These are phyloP conservation scores for Xenus cinereus DNA, from an alignment of 2,113 vertebrate species.

Conservation along the genomic window DNA sequence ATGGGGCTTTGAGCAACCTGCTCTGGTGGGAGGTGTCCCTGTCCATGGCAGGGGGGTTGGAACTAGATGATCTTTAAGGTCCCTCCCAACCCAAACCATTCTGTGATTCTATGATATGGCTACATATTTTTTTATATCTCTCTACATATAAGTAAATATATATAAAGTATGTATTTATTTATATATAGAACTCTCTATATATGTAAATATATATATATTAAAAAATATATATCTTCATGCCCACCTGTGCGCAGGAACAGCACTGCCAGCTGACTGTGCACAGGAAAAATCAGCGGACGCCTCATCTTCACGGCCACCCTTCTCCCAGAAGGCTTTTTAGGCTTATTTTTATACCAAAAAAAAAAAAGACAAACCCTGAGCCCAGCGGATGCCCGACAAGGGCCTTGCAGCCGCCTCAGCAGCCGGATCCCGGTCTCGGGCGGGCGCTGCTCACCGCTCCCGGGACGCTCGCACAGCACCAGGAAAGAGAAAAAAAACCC, in stretches of 20 bases:
- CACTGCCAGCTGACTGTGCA: background rate
- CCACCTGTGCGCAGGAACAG: background rate
- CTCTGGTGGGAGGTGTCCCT: no score
- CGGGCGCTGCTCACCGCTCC: accelerated
- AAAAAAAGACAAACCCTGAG: background rate
- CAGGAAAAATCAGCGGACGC: background rate
- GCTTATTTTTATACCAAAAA: background rate
- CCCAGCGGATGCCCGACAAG: accelerated
- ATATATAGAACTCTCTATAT: background rate
- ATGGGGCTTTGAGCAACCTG: no score
- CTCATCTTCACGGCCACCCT: background rate
- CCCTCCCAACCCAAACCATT: no score
- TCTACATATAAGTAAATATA: background rate
- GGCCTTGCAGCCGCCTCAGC: background rate
- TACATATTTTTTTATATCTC: background rate
- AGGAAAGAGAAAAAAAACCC: background rate
- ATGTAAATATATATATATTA: background rate
- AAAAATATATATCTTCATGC: background rate
- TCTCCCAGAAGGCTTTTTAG: background rate
- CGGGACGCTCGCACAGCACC: background rate
- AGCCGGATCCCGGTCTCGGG: background rate
- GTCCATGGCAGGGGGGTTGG: no score
- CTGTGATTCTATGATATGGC: no score
- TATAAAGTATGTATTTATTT: background rate
- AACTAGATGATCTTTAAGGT: no score